Percentiles rank a stretch among this genome's conserved stretches.
Evolutionary conservation across 37 sponge, comb jelly and placozoan genomes (phyloP).

Genomic region (Ianthella basta): DNA sequence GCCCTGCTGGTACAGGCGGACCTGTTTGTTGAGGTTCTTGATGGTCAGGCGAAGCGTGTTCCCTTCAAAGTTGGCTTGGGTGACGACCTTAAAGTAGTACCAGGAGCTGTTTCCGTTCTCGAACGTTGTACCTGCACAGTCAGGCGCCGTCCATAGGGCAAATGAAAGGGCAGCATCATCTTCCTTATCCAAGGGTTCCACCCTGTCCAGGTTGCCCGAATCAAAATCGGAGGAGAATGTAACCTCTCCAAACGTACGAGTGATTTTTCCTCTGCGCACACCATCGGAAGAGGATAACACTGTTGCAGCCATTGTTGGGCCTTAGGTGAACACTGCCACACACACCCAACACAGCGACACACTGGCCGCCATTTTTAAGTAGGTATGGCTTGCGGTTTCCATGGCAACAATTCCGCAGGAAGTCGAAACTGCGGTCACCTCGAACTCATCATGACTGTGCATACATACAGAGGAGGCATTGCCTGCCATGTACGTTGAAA

Average conservation of each 20-base stretch:
- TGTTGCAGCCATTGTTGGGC: background rate
- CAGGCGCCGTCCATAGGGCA: constrained; percentile 91
- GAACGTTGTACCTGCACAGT: constrained; percentile 86
- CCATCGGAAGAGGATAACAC: background rate
- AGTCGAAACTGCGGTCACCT: too few species aligned
- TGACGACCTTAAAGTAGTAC: constrained; percentile 83
- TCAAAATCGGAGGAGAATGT: constrained; percentile 79
- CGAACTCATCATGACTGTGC: too few species aligned
- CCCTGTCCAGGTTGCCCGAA: constrained; percentile 84
- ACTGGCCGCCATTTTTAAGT: background rate
- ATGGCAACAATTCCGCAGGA: too few species aligned
- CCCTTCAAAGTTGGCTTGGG: constrained; percentile 30
- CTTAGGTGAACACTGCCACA: too few species aligned
- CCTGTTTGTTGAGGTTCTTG: constrained; percentile 92
- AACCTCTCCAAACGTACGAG: constrained; percentile 60
- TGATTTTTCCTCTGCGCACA: constrained; percentile 50
- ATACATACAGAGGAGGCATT: too few species aligned
- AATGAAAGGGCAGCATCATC: constrained; percentile 55
- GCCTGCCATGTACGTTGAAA: too few species aligned
- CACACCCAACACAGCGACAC: too few species aligned
- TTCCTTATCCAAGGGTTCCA: constrained; percentile 40
- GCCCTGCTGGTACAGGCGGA: constrained; percentile 88
- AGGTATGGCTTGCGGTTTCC: background rate
- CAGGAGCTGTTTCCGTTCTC: constrained; percentile 83
- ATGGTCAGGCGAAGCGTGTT: constrained; percentile 72